These are phyloP conservation scores for Anoura caudifer DNA, from an alignment of 2,113 vertebrate species.

Conservation along the genomic window DNA sequence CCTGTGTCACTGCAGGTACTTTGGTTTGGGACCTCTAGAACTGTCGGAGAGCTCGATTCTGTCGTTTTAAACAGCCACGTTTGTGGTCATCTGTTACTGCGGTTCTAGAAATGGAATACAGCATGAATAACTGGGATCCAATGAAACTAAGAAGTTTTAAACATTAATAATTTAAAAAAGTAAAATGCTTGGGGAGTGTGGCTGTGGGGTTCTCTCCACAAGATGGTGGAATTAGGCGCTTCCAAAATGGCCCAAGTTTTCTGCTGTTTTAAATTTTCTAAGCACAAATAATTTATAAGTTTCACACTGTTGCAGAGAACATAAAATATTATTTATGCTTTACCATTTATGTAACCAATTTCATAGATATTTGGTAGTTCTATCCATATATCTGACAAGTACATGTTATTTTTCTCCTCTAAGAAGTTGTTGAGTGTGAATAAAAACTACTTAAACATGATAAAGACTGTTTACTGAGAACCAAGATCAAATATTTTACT, in stretches of 20 bases:
- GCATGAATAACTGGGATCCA: background rate
- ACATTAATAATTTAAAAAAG: background rate
- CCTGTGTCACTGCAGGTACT: background rate
- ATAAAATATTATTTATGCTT: background rate
- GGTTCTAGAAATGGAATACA: background rate
- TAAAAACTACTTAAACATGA: background rate
- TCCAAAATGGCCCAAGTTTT: background rate
- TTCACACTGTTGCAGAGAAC: background rate
- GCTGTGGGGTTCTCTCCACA: background rate
- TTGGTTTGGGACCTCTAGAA: background rate
- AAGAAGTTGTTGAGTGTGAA: background rate
- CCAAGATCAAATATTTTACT: constrained; percentile 5
- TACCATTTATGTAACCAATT: background rate
- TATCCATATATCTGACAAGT: background rate
- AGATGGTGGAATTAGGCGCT: background rate
- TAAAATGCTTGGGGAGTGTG: too few species aligned
- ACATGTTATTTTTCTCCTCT: background rate
- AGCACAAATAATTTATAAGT: background rate
- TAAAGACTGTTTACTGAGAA: constrained; percentile 9
- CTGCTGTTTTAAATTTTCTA: background rate
- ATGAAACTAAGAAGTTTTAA: background rate
- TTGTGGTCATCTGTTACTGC: background rate
- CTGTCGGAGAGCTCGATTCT: background rate
- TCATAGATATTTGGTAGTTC: background rate
- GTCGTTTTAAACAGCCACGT: background rate